Base-by-base conservation (phyloP, 2,888 invertebrate species). In the Synergus umbraculus region DNA sequence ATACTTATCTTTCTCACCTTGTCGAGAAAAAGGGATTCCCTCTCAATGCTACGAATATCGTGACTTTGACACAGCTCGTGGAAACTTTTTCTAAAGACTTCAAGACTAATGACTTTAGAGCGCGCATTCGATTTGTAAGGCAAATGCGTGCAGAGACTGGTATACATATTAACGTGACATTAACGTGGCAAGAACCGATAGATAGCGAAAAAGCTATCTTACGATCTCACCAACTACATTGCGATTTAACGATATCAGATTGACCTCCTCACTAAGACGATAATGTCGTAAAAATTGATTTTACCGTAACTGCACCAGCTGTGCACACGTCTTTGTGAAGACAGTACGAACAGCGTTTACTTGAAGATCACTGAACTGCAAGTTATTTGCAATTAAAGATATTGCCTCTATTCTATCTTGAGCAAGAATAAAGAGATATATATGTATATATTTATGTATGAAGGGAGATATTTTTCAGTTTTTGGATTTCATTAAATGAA, bases 371-470 rank as follows among this genome's bases (percentile, higher is more conserved):
- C 22, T 67, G 67, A 67, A 67, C 67, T 67, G 46, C 37, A 37
- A 73, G 73, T 73, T 73, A 73, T 73, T 49, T 73, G 54, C 73
- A 73, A 73, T 73, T 73, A 73, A 73, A 73, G n/a, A 73, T 73
- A 73, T 73, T 73, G 73, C 54, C 15, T 73, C 54, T 58, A 54
- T 58, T 73, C 73, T 41, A 41, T 58, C 73, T 58, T 54, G 5
- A 58, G 18, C 58, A 13, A 63, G 29, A 29, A 63, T 29, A 22
- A 10, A 12, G 46, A 13, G 4, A 37, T 37, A 7, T 29, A 29
- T 29, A 29, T 29, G 0, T 29, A 29, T 29, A 29, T 29, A 29
- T 29, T 29, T 29, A 29, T 29, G 1, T 22, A 22, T 22, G 22
- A 29, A 29, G 22, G 22, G n/a, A 10, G 3, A n/a, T 0, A 9